phyloP scores from a whole-genome alignment of 2,113 vertebrate species.

The Halichoerus grypus region DNA sequence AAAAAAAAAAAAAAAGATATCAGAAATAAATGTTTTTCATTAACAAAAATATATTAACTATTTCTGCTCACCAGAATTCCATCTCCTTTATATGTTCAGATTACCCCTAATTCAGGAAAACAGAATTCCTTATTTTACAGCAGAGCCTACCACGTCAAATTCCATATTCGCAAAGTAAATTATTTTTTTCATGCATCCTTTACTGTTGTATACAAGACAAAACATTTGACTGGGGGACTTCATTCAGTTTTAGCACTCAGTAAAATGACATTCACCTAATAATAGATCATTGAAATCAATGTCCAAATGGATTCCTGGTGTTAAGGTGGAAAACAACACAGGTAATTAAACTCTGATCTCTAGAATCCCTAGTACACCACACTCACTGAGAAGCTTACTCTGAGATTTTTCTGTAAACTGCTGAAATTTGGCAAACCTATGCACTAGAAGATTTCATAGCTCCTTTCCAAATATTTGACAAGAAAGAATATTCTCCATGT shows the following conservation, averaged over 20 bases:
- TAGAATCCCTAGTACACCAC: background rate
- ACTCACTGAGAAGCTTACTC: background rate
- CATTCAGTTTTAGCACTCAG: background rate
- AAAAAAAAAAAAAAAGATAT: background rate
- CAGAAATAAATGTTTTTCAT: slow-evolving; percentile 4
- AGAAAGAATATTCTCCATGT: background rate
- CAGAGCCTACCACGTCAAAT: background rate
- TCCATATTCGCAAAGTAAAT: slow-evolving; percentile 37
- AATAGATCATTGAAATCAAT: slow-evolving; percentile 32
- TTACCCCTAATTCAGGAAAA: slow-evolving; percentile 15
- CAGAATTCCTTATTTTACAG: background rate
- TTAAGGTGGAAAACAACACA: background rate
- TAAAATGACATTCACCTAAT: slow-evolving; percentile 34
- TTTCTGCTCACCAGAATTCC: background rate
- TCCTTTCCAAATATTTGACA: background rate
- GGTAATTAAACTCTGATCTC: background rate
- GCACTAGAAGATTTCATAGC: background rate
- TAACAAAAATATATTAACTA: slow-evolving; percentile 31
- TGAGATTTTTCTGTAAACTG: background rate
- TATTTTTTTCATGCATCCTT: slow-evolving; percentile 13
- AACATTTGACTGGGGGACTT: background rate
- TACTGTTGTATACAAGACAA: background rate
- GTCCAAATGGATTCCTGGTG: background rate
- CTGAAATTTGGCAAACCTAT: background rate
- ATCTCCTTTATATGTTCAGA: background rate